Conservation (phyloP, 1,140 invertebrate genomes). For the Danaus plexippus region DNA sequence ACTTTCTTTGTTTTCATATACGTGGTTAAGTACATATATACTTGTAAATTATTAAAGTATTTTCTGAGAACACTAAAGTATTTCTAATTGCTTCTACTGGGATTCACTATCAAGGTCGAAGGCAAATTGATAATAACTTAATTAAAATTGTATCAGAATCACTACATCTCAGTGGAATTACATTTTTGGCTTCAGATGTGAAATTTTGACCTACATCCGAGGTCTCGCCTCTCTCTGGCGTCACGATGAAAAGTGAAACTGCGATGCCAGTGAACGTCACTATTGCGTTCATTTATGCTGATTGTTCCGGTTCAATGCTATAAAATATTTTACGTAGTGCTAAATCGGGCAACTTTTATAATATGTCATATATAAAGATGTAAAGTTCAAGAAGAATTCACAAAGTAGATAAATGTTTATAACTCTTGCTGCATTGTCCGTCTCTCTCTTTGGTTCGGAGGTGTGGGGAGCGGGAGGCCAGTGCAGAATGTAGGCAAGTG, state of each 20-base stretch:
- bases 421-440: conserved; percentile 53
- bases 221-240: conserved; percentile 66
- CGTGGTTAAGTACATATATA: no score
- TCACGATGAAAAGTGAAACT: conserved; percentile 69
- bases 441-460: conserved; percentile 40
- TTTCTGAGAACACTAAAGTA: no score
- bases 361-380: not conserved
- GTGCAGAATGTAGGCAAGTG: conserved; percentile 68
- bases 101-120: no score
- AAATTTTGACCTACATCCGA: conserved; percentile 56
- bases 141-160: conserved; percentile 14
- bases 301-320: conserved; percentile 61
- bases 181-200: conserved; percentile 53
- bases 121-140: no score
- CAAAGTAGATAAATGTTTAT: no score
- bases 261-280: conserved; percentile 48
- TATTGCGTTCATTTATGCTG: conserved; percentile 45
- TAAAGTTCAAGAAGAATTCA: not conserved
- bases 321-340: conserved; percentile 27
- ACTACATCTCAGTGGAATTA: conserved; percentile 13
- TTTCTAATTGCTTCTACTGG: no score
- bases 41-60: no score
- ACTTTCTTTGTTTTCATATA: no score
- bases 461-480: conserved; percentile 39
- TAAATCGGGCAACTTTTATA: conserved; percentile 16